Evolutionary conservation across 2,113 vertebrate genomes (phyloP).

Genomic region (Merops nubicus): DNA sequence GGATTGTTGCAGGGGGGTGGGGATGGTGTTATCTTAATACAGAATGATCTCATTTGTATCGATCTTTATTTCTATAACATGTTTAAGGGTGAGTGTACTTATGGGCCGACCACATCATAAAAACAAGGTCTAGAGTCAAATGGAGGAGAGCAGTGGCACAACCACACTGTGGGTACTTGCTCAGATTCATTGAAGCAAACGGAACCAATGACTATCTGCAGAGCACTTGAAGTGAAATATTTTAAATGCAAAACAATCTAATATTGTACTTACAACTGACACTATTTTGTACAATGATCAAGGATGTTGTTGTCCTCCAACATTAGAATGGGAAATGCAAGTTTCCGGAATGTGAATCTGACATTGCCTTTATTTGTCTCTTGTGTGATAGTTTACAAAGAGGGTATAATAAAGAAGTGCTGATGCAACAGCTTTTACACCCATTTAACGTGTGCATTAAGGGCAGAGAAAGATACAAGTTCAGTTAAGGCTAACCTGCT

Average conservation of each 20-base stretch:
- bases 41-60: constrained; percentile 53
- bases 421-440: neutral
- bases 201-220: neutral
- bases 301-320: neutral
- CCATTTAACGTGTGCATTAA: neutral
- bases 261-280: neutral
- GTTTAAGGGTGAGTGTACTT: constrained; percentile 22
- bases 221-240: neutral
- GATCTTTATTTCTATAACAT: constrained; percentile 57
- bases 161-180: neutral
- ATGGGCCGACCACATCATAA: constrained; percentile 38
- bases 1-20: neutral
- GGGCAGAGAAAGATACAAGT: neutral
- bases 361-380: neutral
- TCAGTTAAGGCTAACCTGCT: neutral
- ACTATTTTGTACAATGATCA: neutral
- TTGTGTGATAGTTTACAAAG: neutral
- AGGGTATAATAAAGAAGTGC: neutral
- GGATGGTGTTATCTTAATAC: constrained; percentile 49
- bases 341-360: neutral
- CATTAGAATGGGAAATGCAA: neutral
- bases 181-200: neutral
- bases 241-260: neutral
- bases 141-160: neutral
- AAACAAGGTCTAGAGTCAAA: neutral